phyloP scores from a whole-genome alignment of 2,113 vertebrate species.

The Alethe castanea region DNA sequence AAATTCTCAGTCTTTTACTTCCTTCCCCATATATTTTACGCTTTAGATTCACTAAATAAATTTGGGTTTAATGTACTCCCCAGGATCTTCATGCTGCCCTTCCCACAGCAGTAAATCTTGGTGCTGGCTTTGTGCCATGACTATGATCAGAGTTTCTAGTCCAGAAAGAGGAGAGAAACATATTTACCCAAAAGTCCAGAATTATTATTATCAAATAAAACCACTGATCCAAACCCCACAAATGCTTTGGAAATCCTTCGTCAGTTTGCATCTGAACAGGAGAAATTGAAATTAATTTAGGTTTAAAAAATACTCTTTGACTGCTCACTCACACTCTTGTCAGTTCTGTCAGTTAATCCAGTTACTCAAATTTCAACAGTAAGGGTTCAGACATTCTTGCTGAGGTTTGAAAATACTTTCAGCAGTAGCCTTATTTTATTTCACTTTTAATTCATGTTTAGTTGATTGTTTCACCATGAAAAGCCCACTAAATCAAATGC shows the following conservation, averaged over 20 bases:
- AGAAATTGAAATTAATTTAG: not conserved
- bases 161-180: not conserved
- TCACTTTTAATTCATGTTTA: not conserved
- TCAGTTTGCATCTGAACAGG: not conserved
- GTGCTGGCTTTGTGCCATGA: not conserved
- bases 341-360: not conserved
- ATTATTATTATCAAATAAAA: not conserved
- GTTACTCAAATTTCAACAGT: not conserved
- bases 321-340: not conserved
- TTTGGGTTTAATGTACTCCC: not conserved
- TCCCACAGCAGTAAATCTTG: not conserved
- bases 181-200: not conserved
- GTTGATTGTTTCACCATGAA: not conserved
- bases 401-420: not conserved
- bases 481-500: not conserved
- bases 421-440: not conserved
- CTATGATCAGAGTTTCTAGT: not conserved
- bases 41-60: not conserved
- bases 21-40: not conserved
- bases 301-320: not conserved
- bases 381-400: not conserved
- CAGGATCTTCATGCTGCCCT: not conserved
- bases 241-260: not conserved
- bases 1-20: not conserved
- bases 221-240: not conserved